Base-by-base conservation (phyloP, 2,888 invertebrate species). In the Amphipoea lucens region DNA sequence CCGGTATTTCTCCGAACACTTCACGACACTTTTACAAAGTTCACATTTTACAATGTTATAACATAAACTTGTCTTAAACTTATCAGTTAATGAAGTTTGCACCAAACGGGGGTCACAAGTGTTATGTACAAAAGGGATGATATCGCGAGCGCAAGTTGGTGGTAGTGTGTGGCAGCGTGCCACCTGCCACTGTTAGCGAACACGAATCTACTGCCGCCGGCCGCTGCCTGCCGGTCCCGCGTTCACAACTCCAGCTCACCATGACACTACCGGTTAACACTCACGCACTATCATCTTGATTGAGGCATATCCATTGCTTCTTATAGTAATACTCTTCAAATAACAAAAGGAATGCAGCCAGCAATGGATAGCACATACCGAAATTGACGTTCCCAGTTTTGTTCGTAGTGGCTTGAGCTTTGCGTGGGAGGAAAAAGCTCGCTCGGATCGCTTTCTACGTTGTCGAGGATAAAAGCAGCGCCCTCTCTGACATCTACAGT, bases 131-230 rank as follows among this genome's bases (percentile, higher is more conserved):
- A 94, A 94, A 93, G 93, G 88, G 91, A 89, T 91, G 90, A 91
- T 93, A 93, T 94, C 96, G 96, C 96, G 96, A 95, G 91, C 94
- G 93, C 93, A 94, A 94, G 92, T 93, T 94, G 88, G 91, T 90
- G 90, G 87, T 80, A 67, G 81, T 81, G 88, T 86, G 91, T 90
- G 92, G 92, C 92, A 90, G 89, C 94, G 93, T 92, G 94, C 94
- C 96, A 96, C 96, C 97, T 96, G 96, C 94, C 95, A 93, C 94
- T 88, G 91, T 91, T 69, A 94, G 92, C 94, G 94, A 93, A 94
- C 95, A 94, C 95, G 94, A 95, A 94, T 95, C 94, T 93, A 96
- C 96, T 97, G 96, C 94, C 94, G 94, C 88, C 89, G 88, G 90
- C 85, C 89, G 89, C 89, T 91, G 92, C 91, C 92, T 92, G 94